Conservation (phyloP, 2,888 invertebrate genomes). For the Drosophila peninsularis region DNA sequence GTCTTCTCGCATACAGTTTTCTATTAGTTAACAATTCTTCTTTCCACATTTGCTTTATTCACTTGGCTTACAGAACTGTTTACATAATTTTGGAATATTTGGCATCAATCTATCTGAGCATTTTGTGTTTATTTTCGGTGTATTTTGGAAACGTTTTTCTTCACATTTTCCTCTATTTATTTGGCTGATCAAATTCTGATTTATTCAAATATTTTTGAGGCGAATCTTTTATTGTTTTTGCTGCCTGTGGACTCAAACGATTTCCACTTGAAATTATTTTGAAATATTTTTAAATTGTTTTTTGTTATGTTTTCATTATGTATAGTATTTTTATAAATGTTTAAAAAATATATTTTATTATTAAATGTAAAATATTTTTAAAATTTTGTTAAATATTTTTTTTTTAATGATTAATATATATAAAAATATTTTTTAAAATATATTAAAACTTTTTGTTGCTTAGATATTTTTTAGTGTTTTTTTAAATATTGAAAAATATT, state of each 20-base stretch:
- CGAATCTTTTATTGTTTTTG: neutral
- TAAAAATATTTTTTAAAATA: neutral
- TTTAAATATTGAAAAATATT: neutral
- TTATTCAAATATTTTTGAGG: neutral
- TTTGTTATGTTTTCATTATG: no score
- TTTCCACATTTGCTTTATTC: neutral
- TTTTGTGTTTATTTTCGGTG: neutral
- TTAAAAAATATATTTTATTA: no score
- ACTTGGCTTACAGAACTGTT: slow-evolving; percentile 2
- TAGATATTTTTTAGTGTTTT: no score
- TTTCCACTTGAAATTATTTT: no score
- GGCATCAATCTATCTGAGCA: neutral
- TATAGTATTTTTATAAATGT: no score
- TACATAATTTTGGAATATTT: slow-evolving; percentile 6
- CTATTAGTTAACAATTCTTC: neutral
- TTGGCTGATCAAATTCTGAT: neutral
- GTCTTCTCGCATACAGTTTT: neutral
- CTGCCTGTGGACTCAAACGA: neutral
- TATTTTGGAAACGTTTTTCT: neutral
- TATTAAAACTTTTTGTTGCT: no score
- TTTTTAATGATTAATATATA: no score
- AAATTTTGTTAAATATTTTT: neutral
- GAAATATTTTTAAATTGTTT: no score
- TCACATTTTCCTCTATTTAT: neutral
- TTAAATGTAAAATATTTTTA: no score